phyloP scores from a whole-genome alignment of 1,140 invertebrate species.

The Camponotus floridanus region DNA sequence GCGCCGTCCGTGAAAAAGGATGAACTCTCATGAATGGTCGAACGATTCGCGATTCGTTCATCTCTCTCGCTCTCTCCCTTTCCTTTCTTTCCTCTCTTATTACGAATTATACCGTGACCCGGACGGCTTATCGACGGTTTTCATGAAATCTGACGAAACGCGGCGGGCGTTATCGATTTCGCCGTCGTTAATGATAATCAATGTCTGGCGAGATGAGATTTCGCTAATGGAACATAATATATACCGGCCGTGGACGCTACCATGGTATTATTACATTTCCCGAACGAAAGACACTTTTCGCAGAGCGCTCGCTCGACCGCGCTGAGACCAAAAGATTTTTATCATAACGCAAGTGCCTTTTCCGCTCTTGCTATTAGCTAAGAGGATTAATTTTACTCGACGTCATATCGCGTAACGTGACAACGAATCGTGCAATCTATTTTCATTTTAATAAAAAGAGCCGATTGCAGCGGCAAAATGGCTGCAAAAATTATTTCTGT shows the following conservation, averaged over 20 bases:
- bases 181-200: constrained; percentile 73
- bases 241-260: constrained; percentile 53
- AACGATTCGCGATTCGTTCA: constrained; percentile 3
- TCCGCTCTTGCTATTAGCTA: constrained; percentile 27
- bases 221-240: constrained; percentile 75
- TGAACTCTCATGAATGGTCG: constrained; percentile 67
- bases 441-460: constrained; percentile 14
- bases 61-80: background rate
- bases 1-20: constrained; percentile 65
- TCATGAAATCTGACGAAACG: constrained; percentile 63
- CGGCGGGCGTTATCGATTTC: constrained; percentile 68
- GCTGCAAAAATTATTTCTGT: constrained; percentile 2
- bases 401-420: constrained; percentile 10
- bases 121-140: constrained; percentile 64
- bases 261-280: constrained; percentile 67
- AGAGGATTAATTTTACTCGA: constrained; percentile 27
- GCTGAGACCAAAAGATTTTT: constrained; percentile 45
- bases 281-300: constrained; percentile 48
- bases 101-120: constrained; percentile 63
- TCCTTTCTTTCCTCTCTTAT: constrained; percentile 37
- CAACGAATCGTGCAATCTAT: constrained; percentile 3
- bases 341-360: constrained; percentile 7
- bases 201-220: constrained; percentile 72
- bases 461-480: constrained; percentile 19
- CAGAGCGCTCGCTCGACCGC: constrained; percentile 1